Conservation (phyloP, 2,113 vertebrate genomes). For the Malurus cyaneus region DNA sequence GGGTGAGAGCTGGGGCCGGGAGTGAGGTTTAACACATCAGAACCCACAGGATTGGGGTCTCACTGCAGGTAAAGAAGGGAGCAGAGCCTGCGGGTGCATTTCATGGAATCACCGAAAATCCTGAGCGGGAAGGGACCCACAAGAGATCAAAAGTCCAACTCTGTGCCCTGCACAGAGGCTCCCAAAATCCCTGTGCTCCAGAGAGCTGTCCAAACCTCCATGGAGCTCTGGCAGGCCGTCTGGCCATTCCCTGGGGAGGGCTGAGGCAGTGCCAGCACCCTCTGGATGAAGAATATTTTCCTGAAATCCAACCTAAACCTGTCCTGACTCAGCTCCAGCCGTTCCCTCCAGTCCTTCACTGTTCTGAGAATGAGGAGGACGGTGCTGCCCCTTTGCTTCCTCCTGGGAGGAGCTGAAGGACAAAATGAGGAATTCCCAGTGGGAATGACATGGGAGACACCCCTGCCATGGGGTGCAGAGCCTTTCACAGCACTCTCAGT, state of each 20-base stretch:
- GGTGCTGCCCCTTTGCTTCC: not conserved
- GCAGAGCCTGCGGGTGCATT: not conserved
- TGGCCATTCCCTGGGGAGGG: not conserved
- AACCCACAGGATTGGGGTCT: accelerated
- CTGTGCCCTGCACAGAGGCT: not conserved
- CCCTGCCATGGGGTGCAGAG: accelerated
- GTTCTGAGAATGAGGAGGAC: not conserved
- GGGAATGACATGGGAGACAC: accelerated
- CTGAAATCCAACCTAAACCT: not conserved
- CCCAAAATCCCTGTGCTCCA: accelerated
- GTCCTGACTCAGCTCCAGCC: not conserved
- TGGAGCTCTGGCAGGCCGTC: not conserved
- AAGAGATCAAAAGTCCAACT: accelerated
- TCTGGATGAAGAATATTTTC: not conserved
- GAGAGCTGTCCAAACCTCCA: accelerated
- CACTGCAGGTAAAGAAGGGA: accelerated
- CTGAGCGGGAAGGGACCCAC: not conserved
- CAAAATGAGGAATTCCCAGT: accelerated
- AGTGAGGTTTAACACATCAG: accelerated
- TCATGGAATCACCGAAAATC: not conserved
- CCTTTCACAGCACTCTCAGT: not conserved
- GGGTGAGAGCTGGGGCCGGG: not conserved
- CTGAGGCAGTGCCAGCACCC: not conserved
- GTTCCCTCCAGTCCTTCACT: accelerated
- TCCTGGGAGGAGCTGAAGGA: not conserved